These are phyloP conservation scores for Hanleya hanleyi DNA, from an alignment of 2,888 invertebrate genomes.

Conservation along the genomic window DNA sequence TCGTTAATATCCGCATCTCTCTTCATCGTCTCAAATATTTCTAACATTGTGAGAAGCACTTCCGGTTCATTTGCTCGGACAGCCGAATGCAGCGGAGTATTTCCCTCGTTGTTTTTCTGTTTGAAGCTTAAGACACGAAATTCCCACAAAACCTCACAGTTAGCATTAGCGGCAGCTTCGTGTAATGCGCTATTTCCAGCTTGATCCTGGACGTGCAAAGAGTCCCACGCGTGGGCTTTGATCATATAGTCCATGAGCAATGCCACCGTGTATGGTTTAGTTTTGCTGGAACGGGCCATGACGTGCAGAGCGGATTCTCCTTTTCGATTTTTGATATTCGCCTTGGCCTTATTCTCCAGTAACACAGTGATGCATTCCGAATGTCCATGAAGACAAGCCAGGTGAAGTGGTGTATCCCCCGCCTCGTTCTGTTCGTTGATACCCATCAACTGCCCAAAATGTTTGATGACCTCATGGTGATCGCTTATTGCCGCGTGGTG, in stretches of 20 bases:
- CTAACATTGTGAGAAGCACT: slow-evolving; percentile 55
- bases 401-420: slow-evolving; percentile 69
- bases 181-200: slow-evolving; percentile 68
- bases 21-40: slow-evolving; percentile 60
- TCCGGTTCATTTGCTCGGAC: slow-evolving; percentile 56
- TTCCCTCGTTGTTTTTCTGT: slow-evolving; percentile 54
- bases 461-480: slow-evolving; percentile 48
- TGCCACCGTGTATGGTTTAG: slow-evolving; percentile 50
- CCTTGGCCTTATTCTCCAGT: slow-evolving; percentile 57
- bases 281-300: slow-evolving; percentile 50
- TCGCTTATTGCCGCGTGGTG: slow-evolving; percentile 66
- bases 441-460: slow-evolving; percentile 44
- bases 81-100: slow-evolving; percentile 59
- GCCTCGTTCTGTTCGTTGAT: slow-evolving; percentile 56
- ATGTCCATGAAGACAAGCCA: slow-evolving; percentile 64
- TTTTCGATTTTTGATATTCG: slow-evolving; percentile 57
- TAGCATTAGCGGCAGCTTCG: slow-evolving; percentile 63
- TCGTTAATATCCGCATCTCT: slow-evolving; percentile 61
- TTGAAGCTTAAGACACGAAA: slow-evolving; percentile 60
- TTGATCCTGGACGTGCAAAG: slow-evolving; percentile 62
- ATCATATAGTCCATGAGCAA: slow-evolving; percentile 65
- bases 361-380: slow-evolving; percentile 49
- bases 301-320: slow-evolving; percentile 66
- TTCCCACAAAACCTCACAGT: slow-evolving; percentile 58
- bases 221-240: slow-evolving; percentile 67